Percentiles rank a stretch among this genome's conserved stretches.
These are phyloP conservation scores for Archilochus colubris DNA, from an alignment of 2,113 vertebrate species.

Conservation along the genomic window DNA sequence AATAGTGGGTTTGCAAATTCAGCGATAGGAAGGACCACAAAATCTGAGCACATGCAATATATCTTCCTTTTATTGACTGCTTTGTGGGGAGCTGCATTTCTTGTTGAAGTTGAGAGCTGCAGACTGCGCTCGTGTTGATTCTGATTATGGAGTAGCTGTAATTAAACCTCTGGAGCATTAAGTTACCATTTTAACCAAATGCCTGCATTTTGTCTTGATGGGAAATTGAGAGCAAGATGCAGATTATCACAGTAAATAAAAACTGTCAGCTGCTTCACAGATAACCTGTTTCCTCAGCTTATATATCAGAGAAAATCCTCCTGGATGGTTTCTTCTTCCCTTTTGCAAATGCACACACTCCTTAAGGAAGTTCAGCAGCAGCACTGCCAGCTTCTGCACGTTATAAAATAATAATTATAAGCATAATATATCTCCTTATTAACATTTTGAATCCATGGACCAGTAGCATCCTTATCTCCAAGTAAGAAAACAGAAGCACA, in stretches of 20 bases:
- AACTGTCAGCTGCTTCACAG: slow-evolving; percentile 6
- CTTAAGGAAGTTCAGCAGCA: neutral
- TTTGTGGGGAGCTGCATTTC: slow-evolving; percentile 1
- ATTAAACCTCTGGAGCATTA: slow-evolving; percentile 67
- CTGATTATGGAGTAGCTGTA: slow-evolving; percentile 27
- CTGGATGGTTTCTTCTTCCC: neutral
- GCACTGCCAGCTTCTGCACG: neutral
- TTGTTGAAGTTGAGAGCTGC: neutral
- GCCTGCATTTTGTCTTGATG: slow-evolving; percentile 54
- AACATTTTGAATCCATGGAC: neutral
- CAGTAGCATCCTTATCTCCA: neutral
- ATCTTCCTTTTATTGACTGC: neutral
- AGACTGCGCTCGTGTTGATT: slow-evolving; percentile 6
- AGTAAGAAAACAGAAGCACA: neutral
- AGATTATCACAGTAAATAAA: slow-evolving; percentile 64
- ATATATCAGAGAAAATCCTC: neutral
- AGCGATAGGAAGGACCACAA: slow-evolving; percentile 7
- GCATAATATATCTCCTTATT: neutral
- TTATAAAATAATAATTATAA: neutral
- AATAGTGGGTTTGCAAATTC: neutral
- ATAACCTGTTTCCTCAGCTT: slow-evolving; percentile 18
- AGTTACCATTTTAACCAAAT: slow-evolving; percentile 65
- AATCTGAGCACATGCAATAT: neutral
- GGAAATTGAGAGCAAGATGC: slow-evolving; percentile 38
- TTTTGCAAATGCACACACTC: neutral